Evolutionary conservation across 2,797 vertebrate genomes (phyloP).

Genomic region (Forpus xanthops): DNA sequence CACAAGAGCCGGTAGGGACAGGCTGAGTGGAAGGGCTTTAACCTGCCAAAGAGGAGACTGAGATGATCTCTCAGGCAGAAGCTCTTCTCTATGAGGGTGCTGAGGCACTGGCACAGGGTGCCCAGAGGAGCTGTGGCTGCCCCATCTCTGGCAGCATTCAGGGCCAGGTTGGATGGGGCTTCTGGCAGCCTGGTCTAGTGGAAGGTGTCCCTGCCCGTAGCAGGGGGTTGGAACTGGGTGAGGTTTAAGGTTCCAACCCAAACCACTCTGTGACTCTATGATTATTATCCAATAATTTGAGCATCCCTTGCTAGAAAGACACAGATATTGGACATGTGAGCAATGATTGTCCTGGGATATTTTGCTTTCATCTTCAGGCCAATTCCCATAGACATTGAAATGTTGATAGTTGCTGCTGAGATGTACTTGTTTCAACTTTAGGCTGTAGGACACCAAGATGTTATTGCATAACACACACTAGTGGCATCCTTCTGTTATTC

Average conservation of each 20-base stretch:
- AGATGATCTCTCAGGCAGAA: no score
- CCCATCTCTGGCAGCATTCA: no score
- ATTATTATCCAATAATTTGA: background rate
- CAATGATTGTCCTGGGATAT: background rate
- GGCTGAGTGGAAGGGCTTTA: no score
- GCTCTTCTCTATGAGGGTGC: no score
- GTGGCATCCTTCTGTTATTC: background rate
- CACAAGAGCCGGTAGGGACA: no score
- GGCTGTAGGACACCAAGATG: background rate
- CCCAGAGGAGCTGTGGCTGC: no score
- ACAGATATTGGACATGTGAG: background rate
- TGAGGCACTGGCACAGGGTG: no score
- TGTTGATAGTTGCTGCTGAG: background rate
- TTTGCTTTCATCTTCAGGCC: background rate
- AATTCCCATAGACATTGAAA: accelerated
- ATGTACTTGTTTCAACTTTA: background rate
- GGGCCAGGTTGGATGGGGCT: no score
- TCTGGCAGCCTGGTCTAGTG: no score
- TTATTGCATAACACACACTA: background rate
- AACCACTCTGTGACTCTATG: background rate
- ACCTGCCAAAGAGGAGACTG: no score
- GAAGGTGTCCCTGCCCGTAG: no score
- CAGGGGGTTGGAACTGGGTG: no score
- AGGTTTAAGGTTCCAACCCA: background rate
- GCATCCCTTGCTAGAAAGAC: background rate